Base-by-base conservation (phyloP, 2,113 vertebrate genomes). In the Eleginops maclovinus region DNA sequence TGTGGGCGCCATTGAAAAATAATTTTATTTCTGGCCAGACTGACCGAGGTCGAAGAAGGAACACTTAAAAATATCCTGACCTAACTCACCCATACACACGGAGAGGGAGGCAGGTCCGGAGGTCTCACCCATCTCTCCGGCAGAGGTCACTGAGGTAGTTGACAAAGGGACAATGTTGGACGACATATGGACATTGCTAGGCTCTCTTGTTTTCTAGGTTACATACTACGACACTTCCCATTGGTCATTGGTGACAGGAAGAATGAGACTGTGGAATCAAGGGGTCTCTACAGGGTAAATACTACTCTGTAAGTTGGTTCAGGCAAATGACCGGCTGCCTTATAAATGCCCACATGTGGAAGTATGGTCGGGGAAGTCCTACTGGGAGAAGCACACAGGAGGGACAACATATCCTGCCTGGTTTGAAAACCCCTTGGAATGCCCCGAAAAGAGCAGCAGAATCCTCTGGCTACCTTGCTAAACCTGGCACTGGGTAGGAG, bases 391-490 rank as follows among this genome's bases (percentile, higher is more conserved):
- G 62, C 73, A 51, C 75, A 61, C 61, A 24, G 49, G 40, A 68
- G 75, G 83, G 72, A 68, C 79, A 71, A 69, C 55, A 69, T 65
- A 54, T 68, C n/a, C 58, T 77, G 44, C 77, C 65, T 83, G 67
- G 54, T 24, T 55, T 54, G 17, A n/a, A 26, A 72, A 72, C 36
- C 81, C 28, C 46, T 46, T 66, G 63, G 46, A 58, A 82, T 79
- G 40, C 44, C 53, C 6, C 22, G n/a, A 10, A 47, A 72, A 75
- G 54, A 65, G 76, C 43, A 69, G 6, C 12, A 69, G 60, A 61
- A 75, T 65, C 54, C 51, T 46, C 17, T 11, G 62, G 46, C 31
- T 55, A 11, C 6, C 26, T 75, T 43, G 17, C 73, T 72, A 16
- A 44, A 51, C 36, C 50, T 60, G 47, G 53, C 74, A 47, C n/a